A percentile compares a stretch with the other conserved stretches of the same genome.
Evolutionary conservation across 2,888 invertebrate species (phyloP).

Genomic region (Drosophila rubida): DNA sequence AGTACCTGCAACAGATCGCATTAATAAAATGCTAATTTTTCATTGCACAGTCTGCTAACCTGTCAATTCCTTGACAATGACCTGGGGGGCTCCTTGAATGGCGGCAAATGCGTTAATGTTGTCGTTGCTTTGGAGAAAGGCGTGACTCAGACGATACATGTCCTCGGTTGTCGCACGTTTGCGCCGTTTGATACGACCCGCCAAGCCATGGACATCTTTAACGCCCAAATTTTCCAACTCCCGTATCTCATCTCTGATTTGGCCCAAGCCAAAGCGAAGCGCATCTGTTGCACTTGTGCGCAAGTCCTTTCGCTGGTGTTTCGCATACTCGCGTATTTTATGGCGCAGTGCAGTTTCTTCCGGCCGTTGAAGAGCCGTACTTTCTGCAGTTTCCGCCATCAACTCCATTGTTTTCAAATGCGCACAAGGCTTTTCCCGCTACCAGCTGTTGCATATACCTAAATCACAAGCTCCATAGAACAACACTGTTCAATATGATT

Average conservation of each 20-base stretch:
- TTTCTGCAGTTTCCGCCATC: not conserved
- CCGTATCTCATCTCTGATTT: conserved; percentile 73
- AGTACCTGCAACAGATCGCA: conserved; percentile 59
- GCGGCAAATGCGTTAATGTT: conserved; percentile 81
- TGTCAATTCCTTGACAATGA: conserved; percentile 83
- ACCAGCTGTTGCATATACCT: conserved; percentile 15
- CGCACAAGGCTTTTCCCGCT: conserved; percentile 1
- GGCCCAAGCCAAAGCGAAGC: conserved; percentile 81
- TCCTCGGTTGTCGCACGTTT: conserved; percentile 82
- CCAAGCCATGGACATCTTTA: conserved; percentile 81
- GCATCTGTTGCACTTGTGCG: conserved; percentile 74
- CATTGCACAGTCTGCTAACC: conserved; percentile 53
- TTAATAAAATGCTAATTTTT: not conserved
- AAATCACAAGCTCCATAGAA: not conserved
- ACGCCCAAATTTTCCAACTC: conserved; percentile 77
- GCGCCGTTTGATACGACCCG: conserved; percentile 81
- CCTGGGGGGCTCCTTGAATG: conserved; percentile 81
- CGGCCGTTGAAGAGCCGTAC: not conserved
- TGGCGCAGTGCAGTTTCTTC: conserved; percentile 54
- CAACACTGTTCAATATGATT: not conserved
- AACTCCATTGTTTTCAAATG: conserved; percentile 24
- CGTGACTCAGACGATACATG: conserved; percentile 81
- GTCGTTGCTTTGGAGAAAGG: conserved; percentile 80
- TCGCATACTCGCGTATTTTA: conserved; percentile 75
- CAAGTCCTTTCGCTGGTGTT: conserved; percentile 65